phyloP scores from a whole-genome alignment of 2,797 vertebrate species.

The Spatula versicolor region DNA sequence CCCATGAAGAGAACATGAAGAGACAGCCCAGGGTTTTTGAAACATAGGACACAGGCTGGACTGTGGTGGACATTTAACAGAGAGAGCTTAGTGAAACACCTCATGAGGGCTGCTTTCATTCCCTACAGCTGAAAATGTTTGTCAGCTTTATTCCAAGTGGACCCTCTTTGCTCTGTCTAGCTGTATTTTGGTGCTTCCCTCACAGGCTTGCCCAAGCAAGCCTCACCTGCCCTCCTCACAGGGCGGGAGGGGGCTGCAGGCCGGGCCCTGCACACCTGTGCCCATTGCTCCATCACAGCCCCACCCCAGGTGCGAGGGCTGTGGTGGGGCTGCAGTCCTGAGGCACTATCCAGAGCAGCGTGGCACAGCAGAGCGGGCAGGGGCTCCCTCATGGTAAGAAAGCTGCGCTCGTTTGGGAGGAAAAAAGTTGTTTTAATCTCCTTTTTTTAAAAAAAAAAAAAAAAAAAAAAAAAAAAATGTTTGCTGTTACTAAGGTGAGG shows the following conservation, averaged over 20 bases:
- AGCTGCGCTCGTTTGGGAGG: rapidly evolving
- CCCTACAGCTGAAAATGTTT: neutral
- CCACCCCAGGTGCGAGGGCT: rapidly evolving
- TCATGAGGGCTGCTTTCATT: neutral
- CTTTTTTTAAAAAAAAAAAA: neutral
- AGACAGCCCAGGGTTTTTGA: neutral
- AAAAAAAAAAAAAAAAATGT: too few species aligned
- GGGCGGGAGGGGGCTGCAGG: neutral
- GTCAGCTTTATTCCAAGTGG: neutral
- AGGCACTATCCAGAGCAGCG: rapidly evolving
- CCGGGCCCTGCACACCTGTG: neutral
- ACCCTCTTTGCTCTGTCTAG: neutral
- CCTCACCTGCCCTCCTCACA: neutral
- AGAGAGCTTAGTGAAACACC: neutral
- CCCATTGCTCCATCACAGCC: too few species aligned
- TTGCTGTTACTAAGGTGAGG: rapidly evolving
- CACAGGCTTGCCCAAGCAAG: neutral
- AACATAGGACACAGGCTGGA: neutral
- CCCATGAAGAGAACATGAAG: rapidly evolving
- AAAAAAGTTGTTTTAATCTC: rapidly evolving
- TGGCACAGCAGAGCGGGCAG: rapidly evolving
- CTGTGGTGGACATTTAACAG: neutral
- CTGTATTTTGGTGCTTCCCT: neutral
- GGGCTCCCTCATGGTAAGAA: neutral
- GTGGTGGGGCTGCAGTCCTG: rapidly evolving